Percentiles rank a stretch among this genome's conserved stretches.
phyloP scores from a whole-genome alignment of 2,888 invertebrate genomes.

The Tetragonula carbonaria region DNA sequence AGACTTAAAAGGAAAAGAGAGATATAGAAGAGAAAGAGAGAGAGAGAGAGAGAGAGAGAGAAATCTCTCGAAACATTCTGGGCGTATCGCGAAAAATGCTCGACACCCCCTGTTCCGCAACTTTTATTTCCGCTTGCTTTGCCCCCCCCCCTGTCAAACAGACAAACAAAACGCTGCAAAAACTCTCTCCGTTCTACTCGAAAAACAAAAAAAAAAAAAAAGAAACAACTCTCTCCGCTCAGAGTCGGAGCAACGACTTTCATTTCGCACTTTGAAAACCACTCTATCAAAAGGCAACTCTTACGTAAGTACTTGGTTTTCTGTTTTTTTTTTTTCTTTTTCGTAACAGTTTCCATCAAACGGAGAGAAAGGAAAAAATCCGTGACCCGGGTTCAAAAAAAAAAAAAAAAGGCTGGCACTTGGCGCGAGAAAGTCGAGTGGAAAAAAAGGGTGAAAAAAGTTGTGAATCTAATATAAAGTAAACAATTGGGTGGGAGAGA shows the following conservation, averaged over 20 bases:
- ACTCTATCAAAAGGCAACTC: background rate
- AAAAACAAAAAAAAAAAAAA: background rate
- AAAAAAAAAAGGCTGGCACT: background rate
- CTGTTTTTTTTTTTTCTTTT: no score
- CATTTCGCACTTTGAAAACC: background rate
- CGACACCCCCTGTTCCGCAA: background rate
- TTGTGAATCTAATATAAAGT: constrained; percentile 12
- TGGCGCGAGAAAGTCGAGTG: background rate
- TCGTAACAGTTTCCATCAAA: background rate
- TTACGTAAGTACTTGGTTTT: background rate
- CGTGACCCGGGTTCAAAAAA: no score
- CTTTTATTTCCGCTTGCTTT: background rate
- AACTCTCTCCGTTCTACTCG: background rate
- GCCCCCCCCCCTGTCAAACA: background rate
- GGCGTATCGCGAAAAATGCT: background rate
- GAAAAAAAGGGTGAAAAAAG: background rate
- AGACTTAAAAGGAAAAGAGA: background rate
- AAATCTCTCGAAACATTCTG: background rate
- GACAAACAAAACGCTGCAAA: background rate
- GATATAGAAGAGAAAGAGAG: no score
- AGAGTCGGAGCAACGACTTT: no score
- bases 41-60: no score
- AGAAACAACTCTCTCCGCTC: background rate
- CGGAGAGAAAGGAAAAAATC: no score
- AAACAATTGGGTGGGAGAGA: background rate